These are phyloP conservation scores for Hozukius guyotensis DNA, from an alignment of 2,797 vertebrate genomes.

Conservation along the genomic window DNA sequence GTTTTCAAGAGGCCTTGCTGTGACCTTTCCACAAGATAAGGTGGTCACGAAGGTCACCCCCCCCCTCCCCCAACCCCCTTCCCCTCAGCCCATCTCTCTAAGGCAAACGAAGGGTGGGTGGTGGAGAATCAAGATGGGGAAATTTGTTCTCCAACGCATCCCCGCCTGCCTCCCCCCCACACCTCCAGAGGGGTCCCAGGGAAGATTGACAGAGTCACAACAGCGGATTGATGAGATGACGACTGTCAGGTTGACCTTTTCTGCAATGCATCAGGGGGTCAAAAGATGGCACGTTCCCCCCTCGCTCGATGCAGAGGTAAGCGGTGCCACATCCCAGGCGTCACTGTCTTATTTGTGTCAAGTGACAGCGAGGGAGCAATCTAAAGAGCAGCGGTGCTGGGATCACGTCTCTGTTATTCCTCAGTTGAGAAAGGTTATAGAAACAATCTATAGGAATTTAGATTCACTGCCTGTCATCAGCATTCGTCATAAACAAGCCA, in stretches of 20 bases:
- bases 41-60: conserved; percentile 81
- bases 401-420: conserved; percentile 80
- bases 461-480: conserved; percentile 71
- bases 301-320: conserved; percentile 64
- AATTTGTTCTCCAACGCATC: conserved; percentile 52
- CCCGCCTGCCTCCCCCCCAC: conserved; percentile 3
- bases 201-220: conserved; percentile 75
- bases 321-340: conserved; percentile 66
- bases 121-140: conserved; percentile 63
- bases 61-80: background rate
- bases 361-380: conserved; percentile 72
- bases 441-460: conserved; percentile 77
- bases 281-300: conserved; percentile 74
- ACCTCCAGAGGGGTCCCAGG: conserved; percentile 57
- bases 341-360: conserved; percentile 80
- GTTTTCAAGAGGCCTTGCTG: conserved; percentile 79
- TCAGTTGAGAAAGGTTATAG: conserved; percentile 80
- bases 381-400: conserved; percentile 75
- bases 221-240: conserved; percentile 76
- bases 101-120: conserved; percentile 54
- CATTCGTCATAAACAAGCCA: conserved; percentile 49
- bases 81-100: conserved; percentile 35
- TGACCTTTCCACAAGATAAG: conserved; percentile 86
- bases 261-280: conserved; percentile 83
- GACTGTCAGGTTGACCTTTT: conserved; percentile 87